These are phyloP conservation scores for Aleiodes alternator DNA, from an alignment of 2,888 invertebrate genomes.

Conservation along the genomic window DNA sequence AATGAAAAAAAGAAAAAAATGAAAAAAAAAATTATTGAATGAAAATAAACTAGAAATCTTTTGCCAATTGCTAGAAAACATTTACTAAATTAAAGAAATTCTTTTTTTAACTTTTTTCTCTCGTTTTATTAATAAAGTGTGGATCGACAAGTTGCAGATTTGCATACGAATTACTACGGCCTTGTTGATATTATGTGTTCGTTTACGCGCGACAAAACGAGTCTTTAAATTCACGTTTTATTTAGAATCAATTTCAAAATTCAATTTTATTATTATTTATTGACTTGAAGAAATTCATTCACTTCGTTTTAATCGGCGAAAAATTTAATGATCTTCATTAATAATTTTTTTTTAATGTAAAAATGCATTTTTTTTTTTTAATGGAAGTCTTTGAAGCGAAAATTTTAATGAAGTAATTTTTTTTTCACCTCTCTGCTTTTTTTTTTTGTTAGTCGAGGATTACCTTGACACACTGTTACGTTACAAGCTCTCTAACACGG, in stretches of 20 bases:
- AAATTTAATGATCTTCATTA: too few species aligned
- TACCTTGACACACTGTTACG: slow-evolving; percentile 44
- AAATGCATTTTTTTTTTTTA: not conserved
- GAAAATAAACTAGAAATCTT: too few species aligned
- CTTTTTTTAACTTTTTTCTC: not conserved
- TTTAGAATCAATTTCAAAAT: slow-evolving; percentile 3
- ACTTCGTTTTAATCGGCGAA: too few species aligned
- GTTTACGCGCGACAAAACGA: slow-evolving; percentile 31
- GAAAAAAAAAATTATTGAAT: too few species aligned
- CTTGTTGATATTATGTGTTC: slow-evolving; percentile 23
- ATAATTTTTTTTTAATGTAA: too few species aligned
- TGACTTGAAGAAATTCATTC: too few species aligned
- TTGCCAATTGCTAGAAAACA: not conserved
- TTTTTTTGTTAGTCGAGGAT: slow-evolving; percentile 29
- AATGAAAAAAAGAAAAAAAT: too few species aligned
- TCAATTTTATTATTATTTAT: not conserved
- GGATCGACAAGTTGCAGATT: slow-evolving; percentile 31
- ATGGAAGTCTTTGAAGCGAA: not conserved
- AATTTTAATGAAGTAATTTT: slow-evolving; percentile 5
- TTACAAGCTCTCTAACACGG: slow-evolving; percentile 32
- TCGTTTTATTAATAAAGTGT: slow-evolving; percentile 6
- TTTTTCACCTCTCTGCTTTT: not conserved
- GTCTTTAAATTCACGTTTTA: slow-evolving; percentile 28
- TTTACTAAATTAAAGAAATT: not conserved
- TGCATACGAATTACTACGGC: slow-evolving; percentile 31